Evolutionary conservation across 2,797 vertebrate species (phyloP).

Genomic region (Ctenopoma multispine): DNA sequence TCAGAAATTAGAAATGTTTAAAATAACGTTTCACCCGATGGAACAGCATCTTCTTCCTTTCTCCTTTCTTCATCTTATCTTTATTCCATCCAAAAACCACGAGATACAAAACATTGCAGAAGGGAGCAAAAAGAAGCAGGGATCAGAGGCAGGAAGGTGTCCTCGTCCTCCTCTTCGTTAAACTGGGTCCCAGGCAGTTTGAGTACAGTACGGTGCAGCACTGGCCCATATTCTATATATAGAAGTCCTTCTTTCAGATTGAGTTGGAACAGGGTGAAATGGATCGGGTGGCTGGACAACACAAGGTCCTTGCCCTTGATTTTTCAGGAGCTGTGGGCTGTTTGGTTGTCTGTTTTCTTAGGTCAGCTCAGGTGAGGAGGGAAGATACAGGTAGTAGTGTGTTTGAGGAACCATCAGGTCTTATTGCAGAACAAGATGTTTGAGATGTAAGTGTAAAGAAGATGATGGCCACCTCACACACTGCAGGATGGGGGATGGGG

Average conservation of each 20-base stretch:
- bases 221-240: constrained; percentile 86
- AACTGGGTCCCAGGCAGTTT: constrained; percentile 83
- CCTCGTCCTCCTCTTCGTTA: constrained; percentile 65
- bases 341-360: constrained; percentile 8
- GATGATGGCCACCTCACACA: neutral
- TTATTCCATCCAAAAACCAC: neutral
- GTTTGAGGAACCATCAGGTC: neutral
- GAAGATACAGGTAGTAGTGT: neutral
- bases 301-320: constrained; percentile 54
- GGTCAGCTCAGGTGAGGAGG: neutral
- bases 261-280: constrained; percentile 78
- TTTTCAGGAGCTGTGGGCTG: constrained; percentile 18
- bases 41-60: neutral
- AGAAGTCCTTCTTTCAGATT: constrained; percentile 79
- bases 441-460: neutral
- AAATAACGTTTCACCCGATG: too few relatives aligned
- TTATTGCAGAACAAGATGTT: neutral
- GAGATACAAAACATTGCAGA: constrained; percentile 12
- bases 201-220: constrained; percentile 60
- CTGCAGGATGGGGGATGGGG: too few relatives aligned
- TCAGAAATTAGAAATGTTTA: too few relatives aligned
- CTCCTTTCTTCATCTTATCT: too few relatives aligned
- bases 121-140: constrained; percentile 29
- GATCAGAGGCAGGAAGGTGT: constrained; percentile 70
- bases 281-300: constrained; percentile 77